A percentile compares a stretch with the other conserved stretches of the same genome.
phyloP scores from a whole-genome alignment of 1,140 invertebrate species.

The Zaprionus ghesquierei region DNA sequence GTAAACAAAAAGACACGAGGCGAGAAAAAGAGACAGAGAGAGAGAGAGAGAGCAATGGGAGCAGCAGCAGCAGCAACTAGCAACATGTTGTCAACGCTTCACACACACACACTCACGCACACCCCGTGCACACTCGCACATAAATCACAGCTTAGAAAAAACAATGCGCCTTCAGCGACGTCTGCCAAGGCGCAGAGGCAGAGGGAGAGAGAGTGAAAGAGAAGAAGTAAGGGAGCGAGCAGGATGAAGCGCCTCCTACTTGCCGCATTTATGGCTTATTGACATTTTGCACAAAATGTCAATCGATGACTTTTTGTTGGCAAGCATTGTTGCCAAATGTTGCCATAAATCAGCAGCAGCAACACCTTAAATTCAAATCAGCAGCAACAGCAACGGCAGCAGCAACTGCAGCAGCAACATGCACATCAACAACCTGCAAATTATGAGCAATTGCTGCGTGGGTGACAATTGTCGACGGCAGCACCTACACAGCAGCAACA shows the following conservation, averaged over 20 bases:
- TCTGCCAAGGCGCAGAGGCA: constrained; percentile 34
- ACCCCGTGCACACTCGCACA: neutral
- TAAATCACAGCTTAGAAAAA: constrained; percentile 24
- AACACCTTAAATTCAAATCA: neutral
- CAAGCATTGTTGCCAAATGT: constrained; percentile 26
- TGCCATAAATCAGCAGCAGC: constrained; percentile 7
- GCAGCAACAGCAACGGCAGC: neutral
- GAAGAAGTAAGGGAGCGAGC: neutral
- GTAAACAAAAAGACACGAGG: constrained; percentile 39
- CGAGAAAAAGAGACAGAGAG: too few species aligned
- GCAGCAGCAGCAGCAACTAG: constrained; percentile 19
- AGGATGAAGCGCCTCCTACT: neutral
- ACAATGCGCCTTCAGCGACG: constrained; percentile 31
- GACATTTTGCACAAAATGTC: constrained; percentile 73
- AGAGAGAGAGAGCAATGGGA: constrained; percentile 27
- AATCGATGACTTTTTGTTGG: constrained; percentile 33
- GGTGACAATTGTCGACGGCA: constrained; percentile 22
- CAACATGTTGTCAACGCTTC: constrained; percentile 50
- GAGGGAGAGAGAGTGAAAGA: neutral
- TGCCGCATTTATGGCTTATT: constrained; percentile 48
- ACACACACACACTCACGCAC: constrained; percentile 6
- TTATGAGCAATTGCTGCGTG: constrained; percentile 65
- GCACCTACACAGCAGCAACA: constrained; percentile 10
- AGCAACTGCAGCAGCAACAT: neutral
- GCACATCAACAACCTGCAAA: constrained; percentile 54